phyloP scores from a whole-genome alignment of 1,140 invertebrate species.

The Bathynomus jamesi region DNA sequence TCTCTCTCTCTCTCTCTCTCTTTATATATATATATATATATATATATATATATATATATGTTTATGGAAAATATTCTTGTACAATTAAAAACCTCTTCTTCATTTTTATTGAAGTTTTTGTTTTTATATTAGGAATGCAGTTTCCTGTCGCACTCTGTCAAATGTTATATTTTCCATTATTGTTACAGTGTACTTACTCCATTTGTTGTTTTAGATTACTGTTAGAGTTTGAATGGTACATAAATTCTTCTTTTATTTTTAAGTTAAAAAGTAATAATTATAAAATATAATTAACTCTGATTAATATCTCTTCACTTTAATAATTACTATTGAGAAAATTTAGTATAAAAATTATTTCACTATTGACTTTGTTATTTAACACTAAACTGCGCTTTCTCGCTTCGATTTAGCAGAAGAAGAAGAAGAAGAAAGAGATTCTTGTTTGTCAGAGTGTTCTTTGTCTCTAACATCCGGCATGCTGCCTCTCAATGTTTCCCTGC shows the following conservation, averaged over 20 bases:
- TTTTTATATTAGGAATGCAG: too few relatives aligned
- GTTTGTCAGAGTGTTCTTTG: not conserved
- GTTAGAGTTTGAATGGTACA: not conserved
- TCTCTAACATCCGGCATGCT: not conserved
- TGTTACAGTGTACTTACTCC: too few relatives aligned
- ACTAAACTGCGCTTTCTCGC: not conserved
- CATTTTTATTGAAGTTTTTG: too few relatives aligned
- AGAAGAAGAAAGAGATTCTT: not conserved
- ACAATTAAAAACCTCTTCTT: too few relatives aligned
- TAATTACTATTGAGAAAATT: not conserved
- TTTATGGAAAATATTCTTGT: too few relatives aligned
- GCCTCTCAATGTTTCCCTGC: not conserved
- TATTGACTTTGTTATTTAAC: not conserved
- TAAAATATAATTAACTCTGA: not conserved
- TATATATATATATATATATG: too few relatives aligned
- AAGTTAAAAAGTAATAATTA: not conserved
- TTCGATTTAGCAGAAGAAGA: not conserved
- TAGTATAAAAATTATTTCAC: not conserved
- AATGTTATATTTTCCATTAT: too few relatives aligned
- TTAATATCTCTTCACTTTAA: not conserved
- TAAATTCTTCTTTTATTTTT: not conserved
- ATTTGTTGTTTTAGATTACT: too few relatives aligned
- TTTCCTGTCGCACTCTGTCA: too few relatives aligned
- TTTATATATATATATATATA: too few relatives aligned
- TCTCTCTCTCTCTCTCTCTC: too few relatives aligned